Conservation (phyloP, 2,113 vertebrate species). For the Spheniscus mendiculus region DNA sequence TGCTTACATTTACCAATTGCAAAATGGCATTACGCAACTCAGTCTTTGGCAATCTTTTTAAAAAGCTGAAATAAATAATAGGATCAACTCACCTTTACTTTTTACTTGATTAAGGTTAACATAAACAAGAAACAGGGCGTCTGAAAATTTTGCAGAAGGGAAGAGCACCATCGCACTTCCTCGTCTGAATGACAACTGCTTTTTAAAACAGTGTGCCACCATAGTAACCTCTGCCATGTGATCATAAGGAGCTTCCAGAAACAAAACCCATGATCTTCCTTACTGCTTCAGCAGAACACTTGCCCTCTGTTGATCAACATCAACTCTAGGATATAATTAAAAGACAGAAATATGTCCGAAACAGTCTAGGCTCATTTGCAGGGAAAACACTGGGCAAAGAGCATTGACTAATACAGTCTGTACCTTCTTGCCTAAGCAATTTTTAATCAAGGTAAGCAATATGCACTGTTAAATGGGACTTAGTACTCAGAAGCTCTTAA, state of each 20-base stretch:
- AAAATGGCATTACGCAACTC: constrained; percentile 67
- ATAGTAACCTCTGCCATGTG: neutral
- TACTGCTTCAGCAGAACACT: neutral
- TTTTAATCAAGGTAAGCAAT: constrained; percentile 3
- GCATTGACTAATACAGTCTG: neutral
- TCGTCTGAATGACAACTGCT: neutral
- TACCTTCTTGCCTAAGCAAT: neutral
- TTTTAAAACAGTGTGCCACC: neutral
- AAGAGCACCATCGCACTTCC: neutral
- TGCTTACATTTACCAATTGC: constrained; percentile 57
- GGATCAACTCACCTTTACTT: neutral
- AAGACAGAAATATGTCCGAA: neutral
- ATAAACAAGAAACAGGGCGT: neutral
- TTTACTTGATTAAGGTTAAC: neutral
- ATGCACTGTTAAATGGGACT: neutral
- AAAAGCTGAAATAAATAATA: constrained; percentile 30
- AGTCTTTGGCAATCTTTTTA: constrained; percentile 18
- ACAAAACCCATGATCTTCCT: neutral
- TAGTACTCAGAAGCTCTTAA: neutral
- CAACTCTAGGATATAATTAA: neutral
- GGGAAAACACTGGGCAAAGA: neutral
- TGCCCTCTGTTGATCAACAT: neutral
- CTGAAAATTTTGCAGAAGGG: neutral
- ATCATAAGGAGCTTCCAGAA: neutral
- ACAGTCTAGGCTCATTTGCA: neutral